Conservation (phyloP, 2,888 invertebrate species). For the Dynastes grantii region DNA sequence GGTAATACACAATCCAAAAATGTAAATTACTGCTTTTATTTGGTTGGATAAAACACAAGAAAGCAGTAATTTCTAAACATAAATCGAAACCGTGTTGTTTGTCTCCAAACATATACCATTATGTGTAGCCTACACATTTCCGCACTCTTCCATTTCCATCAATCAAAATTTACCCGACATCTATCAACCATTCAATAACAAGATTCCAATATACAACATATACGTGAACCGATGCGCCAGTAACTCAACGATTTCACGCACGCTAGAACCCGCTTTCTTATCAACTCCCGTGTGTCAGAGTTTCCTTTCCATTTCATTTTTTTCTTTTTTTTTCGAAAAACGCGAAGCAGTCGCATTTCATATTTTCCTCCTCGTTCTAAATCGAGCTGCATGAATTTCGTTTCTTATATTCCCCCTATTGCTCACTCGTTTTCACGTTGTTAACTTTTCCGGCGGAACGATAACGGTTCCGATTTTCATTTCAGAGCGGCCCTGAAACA, state of each 20-base stretch:
- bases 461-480: constrained; percentile 27
- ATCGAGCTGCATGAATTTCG: background rate
- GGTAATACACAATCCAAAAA: too few relatives aligned
- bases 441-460: constrained; percentile 36
- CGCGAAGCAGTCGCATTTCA: constrained; percentile 19
- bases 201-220: constrained; percentile 1
- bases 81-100: background rate
- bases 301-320: constrained; percentile 6
- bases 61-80: background rate
- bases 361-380: constrained; percentile 16
- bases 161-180: constrained; percentile 10
- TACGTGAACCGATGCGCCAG: constrained; percentile 14
- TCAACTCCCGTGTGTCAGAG: constrained; percentile 11
- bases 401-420: constrained; percentile 5
- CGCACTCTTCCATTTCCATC: constrained; percentile 5
- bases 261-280: constrained; percentile 15
- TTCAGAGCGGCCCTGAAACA: constrained; percentile 25
- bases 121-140: background rate
- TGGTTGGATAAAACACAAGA: too few relatives aligned
- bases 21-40: too few relatives aligned
- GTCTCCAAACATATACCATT: background rate
- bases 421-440: constrained; percentile 20
- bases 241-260: constrained; percentile 37
- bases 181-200: constrained; percentile 19
- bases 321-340: constrained; percentile 10